Percentiles rank a stretch among this genome's conserved stretches.
These are phyloP conservation scores for Papilio protenor DNA, from an alignment of 2,888 invertebrate genomes.

Conservation along the genomic window DNA sequence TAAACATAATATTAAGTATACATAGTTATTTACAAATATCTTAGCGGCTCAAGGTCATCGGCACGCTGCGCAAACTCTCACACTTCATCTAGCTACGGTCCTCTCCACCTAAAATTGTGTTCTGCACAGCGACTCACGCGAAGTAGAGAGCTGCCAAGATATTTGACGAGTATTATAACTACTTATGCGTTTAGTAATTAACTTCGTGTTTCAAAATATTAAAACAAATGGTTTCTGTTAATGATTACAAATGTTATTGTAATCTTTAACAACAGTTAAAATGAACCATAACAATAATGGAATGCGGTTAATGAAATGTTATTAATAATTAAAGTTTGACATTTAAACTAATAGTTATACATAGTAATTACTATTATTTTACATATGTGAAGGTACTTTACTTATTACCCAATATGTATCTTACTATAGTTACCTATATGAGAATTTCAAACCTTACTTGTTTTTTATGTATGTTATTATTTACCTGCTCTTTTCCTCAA, in stretches of 20 bases:
- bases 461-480: too few species aligned
- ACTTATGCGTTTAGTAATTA: background rate
- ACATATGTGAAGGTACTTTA: too few species aligned
- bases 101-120: too few species aligned
- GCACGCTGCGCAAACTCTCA: too few species aligned
- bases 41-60: too few species aligned
- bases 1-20: background rate
- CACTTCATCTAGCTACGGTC: too few species aligned
- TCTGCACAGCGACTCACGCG: too few species aligned
- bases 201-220: background rate
- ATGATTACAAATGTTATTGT: conserved; percentile 1
- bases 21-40: too few species aligned
- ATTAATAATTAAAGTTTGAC: conserved; percentile 6
- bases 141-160: background rate
- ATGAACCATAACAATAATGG: background rate
- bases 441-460: too few species aligned
- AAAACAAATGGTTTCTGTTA: background rate
- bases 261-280: background rate
- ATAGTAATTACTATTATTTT: background rate
- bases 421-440: too few species aligned
- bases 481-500: too few species aligned
- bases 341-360: background rate
- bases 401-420: too few species aligned
- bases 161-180: background rate
- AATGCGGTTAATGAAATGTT: background rate